Base-by-base conservation (phyloP, 2,888 invertebrate species). In the Mythimna loreyi region DNA sequence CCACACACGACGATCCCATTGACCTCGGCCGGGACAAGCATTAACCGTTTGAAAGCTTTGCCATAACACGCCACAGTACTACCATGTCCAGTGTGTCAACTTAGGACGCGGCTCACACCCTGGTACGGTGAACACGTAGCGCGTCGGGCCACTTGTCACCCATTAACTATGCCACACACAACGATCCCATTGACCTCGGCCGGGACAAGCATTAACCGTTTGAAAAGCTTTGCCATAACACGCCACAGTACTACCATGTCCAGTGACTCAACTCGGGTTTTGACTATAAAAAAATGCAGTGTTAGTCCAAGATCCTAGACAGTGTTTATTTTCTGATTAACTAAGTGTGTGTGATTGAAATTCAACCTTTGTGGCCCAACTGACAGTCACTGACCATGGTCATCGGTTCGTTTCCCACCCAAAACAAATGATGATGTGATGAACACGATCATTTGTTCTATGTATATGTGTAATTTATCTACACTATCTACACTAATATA, bases 181-280 rank as follows among this genome's bases (percentile, higher is more conserved):
- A 52, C 57, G 78, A 64, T 68, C 69, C 70, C 60, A 81, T 83
- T 82, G 84, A 82, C 81, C 84, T 74, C 79, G 67, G 43, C 33
- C 23, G 23, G 11, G 50, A 25, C 59, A 19, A 8, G 33, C 59
- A 71, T 62, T 72, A 64, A 67, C 64, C 55, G 81, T 81, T 68
- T 36, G 65, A 72, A 67, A n/a, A 75, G 84, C 56, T 62, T 45
- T 30, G 50, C 30, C 52, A 36, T 43, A 47, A 58, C 21, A 57
- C 43, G 25, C 57, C 75, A 67, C 60, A 74, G 79, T 21, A 21
- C 23, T 66, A 30, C 36, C 7, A 6, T 13, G 3, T 28, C 3
- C 64, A 56, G 78, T 50, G 19, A 16, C 19, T 25, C n/a, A n/a
- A n/a, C n/a, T n/a, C n/a, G n/a, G n/a, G 25, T n/a, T n/a, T n/a